phyloP scores from a whole-genome alignment of 2,888 invertebrate genomes.

The Cynaeus angustus region DNA sequence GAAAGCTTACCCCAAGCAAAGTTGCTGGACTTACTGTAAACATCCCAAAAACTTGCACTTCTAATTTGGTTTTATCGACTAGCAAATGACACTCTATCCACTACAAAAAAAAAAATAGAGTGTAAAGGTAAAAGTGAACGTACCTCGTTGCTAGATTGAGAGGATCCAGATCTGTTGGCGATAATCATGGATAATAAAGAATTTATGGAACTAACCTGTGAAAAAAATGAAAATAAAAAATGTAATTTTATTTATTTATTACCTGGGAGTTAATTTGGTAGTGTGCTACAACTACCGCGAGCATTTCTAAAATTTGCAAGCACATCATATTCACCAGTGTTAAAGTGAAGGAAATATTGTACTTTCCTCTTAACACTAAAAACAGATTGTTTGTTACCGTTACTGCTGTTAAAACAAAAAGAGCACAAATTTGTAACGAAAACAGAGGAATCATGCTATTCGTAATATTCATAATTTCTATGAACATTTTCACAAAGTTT shows the following conservation, averaged over 20 bases:
- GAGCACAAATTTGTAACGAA: slow-evolving; percentile 15
- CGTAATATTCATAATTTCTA: not conserved
- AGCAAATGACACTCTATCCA: slow-evolving; percentile 8
- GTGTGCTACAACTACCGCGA: slow-evolving; percentile 21
- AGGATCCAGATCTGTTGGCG: too few species aligned
- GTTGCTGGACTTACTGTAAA: slow-evolving; percentile 16
- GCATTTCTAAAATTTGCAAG: slow-evolving; percentile 13
- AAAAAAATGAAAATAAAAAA: too few species aligned
- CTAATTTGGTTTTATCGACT: slow-evolving; percentile 4
- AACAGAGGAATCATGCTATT: slow-evolving; percentile 7
- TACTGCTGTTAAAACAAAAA: slow-evolving; percentile 10
- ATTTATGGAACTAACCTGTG: too few species aligned
- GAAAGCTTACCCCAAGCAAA: slow-evolving; percentile 1
- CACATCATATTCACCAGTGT: not conserved
- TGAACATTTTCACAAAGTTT: slow-evolving; percentile 5
- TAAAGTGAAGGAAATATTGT: not conserved
- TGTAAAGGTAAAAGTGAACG: not conserved
- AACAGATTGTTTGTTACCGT: slow-evolving; percentile 21
- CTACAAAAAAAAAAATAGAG: not conserved
- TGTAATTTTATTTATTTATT: too few species aligned
- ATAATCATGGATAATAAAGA: not conserved
- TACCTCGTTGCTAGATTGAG: too few species aligned
- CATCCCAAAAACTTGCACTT: slow-evolving; percentile 21
- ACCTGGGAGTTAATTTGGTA: not conserved
- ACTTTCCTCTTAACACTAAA: slow-evolving; percentile 9